A percentile compares a stretch with the other conserved stretches of the same genome.
Evolutionary conservation across 1,140 invertebrate species (phyloP).

Genomic region (Cydia amplana): DNA sequence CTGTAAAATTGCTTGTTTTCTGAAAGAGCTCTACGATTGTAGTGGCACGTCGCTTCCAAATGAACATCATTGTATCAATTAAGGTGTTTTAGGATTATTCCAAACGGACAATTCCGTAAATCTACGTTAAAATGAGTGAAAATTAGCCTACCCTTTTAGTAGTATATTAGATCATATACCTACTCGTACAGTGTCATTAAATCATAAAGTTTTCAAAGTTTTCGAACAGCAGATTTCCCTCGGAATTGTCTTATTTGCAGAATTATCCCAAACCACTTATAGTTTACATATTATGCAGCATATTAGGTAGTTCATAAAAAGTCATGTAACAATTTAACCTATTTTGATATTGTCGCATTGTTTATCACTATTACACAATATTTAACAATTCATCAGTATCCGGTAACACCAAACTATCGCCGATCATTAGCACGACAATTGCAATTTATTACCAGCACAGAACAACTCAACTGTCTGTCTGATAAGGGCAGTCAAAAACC

Average conservation of each 20-base stretch:
- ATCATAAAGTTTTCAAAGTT: not conserved
- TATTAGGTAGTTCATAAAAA: not conserved
- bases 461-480: not conserved
- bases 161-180: not conserved
- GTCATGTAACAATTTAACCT: slow-evolving; percentile 59
- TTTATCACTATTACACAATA: slow-evolving; percentile 61
- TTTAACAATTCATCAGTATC: slow-evolving; percentile 41
- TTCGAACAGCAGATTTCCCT: not conserved
- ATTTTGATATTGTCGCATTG: slow-evolving; percentile 72
- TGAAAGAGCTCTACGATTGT: not conserved
- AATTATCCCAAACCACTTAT: not conserved
- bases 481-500: not conserved
- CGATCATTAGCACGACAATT: slow-evolving; percentile 11
- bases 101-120: not conserved
- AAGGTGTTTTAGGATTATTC: not conserved
- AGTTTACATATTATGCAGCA: not conserved
- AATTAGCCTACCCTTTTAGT: no score
- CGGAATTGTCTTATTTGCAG: not conserved
- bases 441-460: not conserved
- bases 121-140: not conserved
- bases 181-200: not conserved
- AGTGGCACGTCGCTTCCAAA: not conserved
- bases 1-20: no score
- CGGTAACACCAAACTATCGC: slow-evolving; percentile 5
- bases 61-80: slow-evolving; percentile 8